These are phyloP conservation scores for Brachionus koreanus DNA, from an alignment of 1,140 invertebrate genomes.

Conservation along the genomic window DNA sequence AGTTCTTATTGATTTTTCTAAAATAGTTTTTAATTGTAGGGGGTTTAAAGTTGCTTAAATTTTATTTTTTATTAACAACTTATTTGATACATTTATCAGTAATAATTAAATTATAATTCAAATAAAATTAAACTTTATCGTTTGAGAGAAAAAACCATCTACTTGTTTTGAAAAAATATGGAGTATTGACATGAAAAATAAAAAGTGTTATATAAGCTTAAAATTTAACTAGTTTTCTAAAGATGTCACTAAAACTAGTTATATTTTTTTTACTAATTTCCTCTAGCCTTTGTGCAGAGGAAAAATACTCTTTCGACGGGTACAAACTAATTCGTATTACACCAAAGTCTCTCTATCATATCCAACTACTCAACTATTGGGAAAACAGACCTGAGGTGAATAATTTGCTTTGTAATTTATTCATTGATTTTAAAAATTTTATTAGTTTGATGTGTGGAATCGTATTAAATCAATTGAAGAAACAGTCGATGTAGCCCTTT, in stretches of 20 bases:
- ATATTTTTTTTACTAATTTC: not conserved
- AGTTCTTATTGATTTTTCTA: no score
- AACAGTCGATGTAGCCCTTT: not conserved
- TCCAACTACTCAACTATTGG: not conserved
- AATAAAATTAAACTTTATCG: not conserved
- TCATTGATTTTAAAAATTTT: not conserved
- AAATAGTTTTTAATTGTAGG: no score
- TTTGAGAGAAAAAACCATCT: not conserved
- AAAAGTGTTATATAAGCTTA: not conserved
- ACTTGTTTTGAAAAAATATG: not conserved
- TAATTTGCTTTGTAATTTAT: not conserved
- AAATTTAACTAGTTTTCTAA: not conserved
- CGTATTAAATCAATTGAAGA: not conserved
- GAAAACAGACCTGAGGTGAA: not conserved
- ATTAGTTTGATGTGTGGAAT: slow-evolving; percentile 23
- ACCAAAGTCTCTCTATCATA: not conserved
- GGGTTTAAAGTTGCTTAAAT: no score
- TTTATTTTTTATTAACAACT: no score
- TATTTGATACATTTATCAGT: no score
- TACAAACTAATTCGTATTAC: not conserved
- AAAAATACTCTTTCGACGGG: not conserved
- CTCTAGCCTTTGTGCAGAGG: not conserved
- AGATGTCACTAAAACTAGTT: not conserved
- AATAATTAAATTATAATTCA: no score
- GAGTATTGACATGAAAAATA: not conserved